Conservation (phyloP, 2,888 invertebrate species). For the Tenthredo livida region DNA sequence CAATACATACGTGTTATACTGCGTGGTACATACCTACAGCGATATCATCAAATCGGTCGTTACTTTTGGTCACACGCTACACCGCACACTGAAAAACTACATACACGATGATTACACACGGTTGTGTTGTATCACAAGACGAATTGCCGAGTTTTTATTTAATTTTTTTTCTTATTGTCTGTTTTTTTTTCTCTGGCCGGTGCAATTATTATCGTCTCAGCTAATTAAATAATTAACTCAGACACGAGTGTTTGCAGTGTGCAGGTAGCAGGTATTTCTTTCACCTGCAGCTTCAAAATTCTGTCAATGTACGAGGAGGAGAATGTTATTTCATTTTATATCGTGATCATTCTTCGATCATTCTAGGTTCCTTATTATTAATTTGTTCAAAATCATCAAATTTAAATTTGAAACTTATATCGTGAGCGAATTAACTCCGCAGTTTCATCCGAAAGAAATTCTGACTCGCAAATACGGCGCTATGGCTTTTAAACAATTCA, state of each 20-base stretch:
- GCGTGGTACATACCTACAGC: too few species aligned
- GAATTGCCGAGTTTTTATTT: background rate
- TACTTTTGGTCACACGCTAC: constrained; percentile 27
- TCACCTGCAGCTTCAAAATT: background rate
- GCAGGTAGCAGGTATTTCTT: background rate
- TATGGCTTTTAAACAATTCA: background rate
- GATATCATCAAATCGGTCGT: background rate
- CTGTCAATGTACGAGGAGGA: background rate
- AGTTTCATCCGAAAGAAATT: background rate
- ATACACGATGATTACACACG: background rate
- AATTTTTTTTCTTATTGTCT: background rate
- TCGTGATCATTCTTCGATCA: background rate
- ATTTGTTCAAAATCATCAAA: background rate
- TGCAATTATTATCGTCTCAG: background rate
- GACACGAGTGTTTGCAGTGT: background rate
- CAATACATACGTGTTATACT: background rate
- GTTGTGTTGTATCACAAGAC: background rate
- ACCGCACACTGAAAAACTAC: background rate
- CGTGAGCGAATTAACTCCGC: too few species aligned
- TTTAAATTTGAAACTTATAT: background rate
- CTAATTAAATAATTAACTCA: constrained; percentile 28
- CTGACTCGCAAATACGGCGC: background rate
- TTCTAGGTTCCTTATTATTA: background rate
- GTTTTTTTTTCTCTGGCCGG: background rate
- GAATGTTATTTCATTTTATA: background rate